Percentiles rank a stretch among this genome's conserved stretches.
These are phyloP conservation scores for Linyphia triangularis DNA, from an alignment of 2,888 invertebrate species.

Conservation along the genomic window DNA sequence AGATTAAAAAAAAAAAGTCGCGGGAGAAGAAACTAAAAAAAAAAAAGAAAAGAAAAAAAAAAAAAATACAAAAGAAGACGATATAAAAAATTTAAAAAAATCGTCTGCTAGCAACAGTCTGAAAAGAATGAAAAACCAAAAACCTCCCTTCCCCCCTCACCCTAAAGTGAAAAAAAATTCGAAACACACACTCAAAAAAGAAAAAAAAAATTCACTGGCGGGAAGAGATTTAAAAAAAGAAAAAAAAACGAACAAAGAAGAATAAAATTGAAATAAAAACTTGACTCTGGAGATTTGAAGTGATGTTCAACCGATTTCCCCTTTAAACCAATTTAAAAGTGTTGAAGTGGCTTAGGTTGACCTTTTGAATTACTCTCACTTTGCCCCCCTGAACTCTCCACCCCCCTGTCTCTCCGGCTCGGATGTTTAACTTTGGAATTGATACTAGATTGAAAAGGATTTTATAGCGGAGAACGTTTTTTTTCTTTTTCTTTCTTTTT, in stretches of 20 bases:
- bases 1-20: not conserved
- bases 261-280: conserved; percentile 73
- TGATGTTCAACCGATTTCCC: conserved; percentile 74
- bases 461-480: conserved; percentile 63
- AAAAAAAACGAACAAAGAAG: conserved; percentile 50
- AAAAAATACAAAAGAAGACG: conserved; percentile 13
- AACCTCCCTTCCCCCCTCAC: conserved; percentile 34
- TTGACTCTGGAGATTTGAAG: conserved; percentile 73
- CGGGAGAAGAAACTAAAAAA: not conserved
- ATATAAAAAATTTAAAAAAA: conserved; percentile 5
- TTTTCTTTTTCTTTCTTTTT: conserved; percentile 43
- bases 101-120: conserved; percentile 49
- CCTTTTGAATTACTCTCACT: conserved; percentile 75
- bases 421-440: conserved; percentile 75
- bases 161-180: conserved; percentile 46
- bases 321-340: conserved; percentile 75
- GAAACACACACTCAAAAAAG: conserved; percentile 30
- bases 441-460: conserved; percentile 75
- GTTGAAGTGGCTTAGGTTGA: conserved; percentile 74
- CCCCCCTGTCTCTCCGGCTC: conserved; percentile 21
- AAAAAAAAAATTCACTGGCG: conserved; percentile 42
- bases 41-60: not conserved
- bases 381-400: conserved; percentile 5
- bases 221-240: conserved; percentile 48
- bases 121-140: conserved; percentile 28